phyloP scores from a whole-genome alignment of 2,113 vertebrate genomes.

The Indri indri region DNA sequence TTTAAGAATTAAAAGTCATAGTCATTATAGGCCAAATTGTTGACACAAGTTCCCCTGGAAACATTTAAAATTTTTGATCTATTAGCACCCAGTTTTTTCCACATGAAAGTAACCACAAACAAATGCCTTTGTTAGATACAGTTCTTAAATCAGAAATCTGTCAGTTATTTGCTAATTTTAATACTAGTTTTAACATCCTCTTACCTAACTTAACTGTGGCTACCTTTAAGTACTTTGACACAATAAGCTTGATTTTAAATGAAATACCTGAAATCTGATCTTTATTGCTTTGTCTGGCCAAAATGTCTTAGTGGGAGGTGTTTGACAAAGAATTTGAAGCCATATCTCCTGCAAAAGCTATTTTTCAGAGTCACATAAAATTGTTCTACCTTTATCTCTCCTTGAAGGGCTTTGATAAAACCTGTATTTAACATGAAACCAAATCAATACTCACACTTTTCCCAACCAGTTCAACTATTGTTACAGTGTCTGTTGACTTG shows the following conservation, averaged over 20 bases:
- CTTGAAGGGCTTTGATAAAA: neutral
- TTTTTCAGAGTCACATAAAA: neutral
- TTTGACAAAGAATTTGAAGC: neutral
- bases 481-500: neutral
- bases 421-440: neutral
- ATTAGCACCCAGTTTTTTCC: neutral
- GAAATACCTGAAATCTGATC: neutral
- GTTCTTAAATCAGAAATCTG: neutral
- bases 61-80: neutral
- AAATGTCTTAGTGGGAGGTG: neutral
- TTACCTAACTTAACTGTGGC: neutral
- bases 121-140: neutral
- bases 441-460: neutral
- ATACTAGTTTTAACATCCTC: neutral
- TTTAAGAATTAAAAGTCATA: neutral
- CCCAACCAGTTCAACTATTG: neutral
- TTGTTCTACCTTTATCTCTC: neutral
- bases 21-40: neutral
- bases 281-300: neutral
- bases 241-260: neutral
- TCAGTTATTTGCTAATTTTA: neutral
- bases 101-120: neutral
- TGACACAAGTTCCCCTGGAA: neutral
- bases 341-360: neutral
- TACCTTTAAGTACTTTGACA: neutral